Conservation (phyloP, 2,113 vertebrate species). For the Microtus pennsylvanicus region DNA sequence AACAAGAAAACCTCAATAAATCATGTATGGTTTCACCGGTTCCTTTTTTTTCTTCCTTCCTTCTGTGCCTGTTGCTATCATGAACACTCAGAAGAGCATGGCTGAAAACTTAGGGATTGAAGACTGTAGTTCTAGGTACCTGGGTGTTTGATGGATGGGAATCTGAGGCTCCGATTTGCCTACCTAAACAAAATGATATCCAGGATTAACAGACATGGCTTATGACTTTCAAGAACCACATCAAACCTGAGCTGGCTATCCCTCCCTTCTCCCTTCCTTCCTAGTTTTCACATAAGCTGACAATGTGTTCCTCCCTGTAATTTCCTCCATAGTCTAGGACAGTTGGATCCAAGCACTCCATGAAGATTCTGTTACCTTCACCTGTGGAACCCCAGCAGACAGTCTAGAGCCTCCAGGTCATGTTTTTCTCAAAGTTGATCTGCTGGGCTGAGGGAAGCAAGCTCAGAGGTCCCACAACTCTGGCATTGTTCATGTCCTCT, state of each 20-base stretch:
- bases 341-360: rapidly evolving
- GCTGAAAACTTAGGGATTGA: not conserved
- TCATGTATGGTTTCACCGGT: rapidly evolving
- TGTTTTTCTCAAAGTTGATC: not conserved
- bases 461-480: rapidly evolving
- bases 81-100: not conserved
- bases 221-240: not conserved
- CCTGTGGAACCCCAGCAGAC: no score
- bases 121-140: not conserved
- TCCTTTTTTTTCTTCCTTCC: not conserved
- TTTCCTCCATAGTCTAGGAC: rapidly evolving
- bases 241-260: not conserved
- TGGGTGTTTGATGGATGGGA: not conserved
- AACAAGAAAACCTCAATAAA: not conserved
- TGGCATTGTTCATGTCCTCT: not conserved
- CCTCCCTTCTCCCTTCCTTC: not conserved
- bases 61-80: not conserved
- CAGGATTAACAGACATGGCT: not conserved
- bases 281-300: not conserved
- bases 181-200: not conserved
- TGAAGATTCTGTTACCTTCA: rapidly evolving
- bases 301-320: rapidly evolving
- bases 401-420: not conserved
- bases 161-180: not conserved
- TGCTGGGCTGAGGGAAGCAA: not conserved